Evolutionary conservation across 1,140 invertebrate genomes (phyloP), one percentile per base, ranked within the genome.

Genomic region (Aphis gossypii): DNA sequence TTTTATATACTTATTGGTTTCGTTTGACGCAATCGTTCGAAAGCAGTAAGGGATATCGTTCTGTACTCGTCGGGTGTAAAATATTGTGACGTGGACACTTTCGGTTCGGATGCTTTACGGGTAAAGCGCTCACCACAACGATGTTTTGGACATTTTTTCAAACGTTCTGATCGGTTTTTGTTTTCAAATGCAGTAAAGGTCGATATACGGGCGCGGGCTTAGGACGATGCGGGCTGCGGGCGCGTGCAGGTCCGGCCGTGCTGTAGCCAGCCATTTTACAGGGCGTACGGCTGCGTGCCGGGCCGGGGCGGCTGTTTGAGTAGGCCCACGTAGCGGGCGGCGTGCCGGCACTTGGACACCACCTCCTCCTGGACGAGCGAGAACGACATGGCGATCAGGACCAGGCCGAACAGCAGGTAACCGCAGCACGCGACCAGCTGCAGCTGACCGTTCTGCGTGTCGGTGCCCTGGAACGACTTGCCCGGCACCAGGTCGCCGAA

Each of bases 351-450:
- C 94, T 97, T 97, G 94, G 96, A 95, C 76, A 98, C 96, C 1
- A 99, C 97, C 95, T 99, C 98, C 94, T 99, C 98, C 95, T 99
- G 98, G 94, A 99, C 97, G 54, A 99, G 96, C 95, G 97, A 98
- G 95, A 98, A 99, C 92, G 98, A 98, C 98, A 98, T 99, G 2
- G 98, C 98, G 94, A 99, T 97, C 54, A 99, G 95, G 25, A 98
- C 97, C 51, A 99, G 96, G 44, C 98, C 98, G 94, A 99, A 96
- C 60, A 99, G 96, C 60, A 99, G 95, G 95, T 99, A 99, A 2
- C 98, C 96, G 95, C 98, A 98, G 95, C 97, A 98, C 23, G 97
- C 97, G 51, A 98, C 97, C 94, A 98, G 86, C 83, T 94, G 94
- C 23, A 96, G 95, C 92, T 96, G 96, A 11, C 96, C 96, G 83